Base-by-base conservation (phyloP, 2,113 vertebrate species). In the Seriola rivoliana region DNA sequence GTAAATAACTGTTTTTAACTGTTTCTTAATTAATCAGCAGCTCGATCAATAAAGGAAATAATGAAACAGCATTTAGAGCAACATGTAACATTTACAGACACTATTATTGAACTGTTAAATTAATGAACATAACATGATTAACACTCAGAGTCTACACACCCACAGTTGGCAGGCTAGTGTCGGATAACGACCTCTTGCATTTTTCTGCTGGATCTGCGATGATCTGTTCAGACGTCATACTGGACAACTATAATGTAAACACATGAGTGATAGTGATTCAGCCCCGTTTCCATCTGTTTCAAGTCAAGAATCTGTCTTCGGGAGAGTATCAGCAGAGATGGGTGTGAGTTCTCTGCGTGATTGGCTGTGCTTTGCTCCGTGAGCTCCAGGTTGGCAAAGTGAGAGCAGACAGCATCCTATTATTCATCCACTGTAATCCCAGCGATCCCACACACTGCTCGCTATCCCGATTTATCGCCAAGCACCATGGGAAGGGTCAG, bases 401-500 rank as follows among this genome's bases (percentile, higher is more conserved):
- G 42, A 54, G 74, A 72, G 46, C 67, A 69, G 71, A 70, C 69
- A 38, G 68, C 65, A 40, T 82, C 82, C 38, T 46, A 85, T 87
- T 67, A 77, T 86, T 88, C 80, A 81, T 83, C 65, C 58, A 46
- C 67, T 46, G 72, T 69, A 62, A 85, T 86, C 62, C 17, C 59
- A 71, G 25, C 0, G 29, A 78, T 85, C 85, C 75, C 71, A 59
- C 57, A 34, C 52, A 76, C 9, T 0, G 8, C 58, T 75, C 55
- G 11, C 25, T n/a, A n/a, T 67, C 75, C 54, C 10, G 14, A 44
- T 82, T 84, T 74, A 88, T 84, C 62, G 2, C 63, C 29, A 12
- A 16, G 52, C 48, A 36, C 38, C 79, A 78, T 77, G 85, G 71
- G 83, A 92, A 71, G 82, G 91, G 83, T 87, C 81, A 84, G 64